Evolutionary conservation across 2,113 vertebrate genomes (phyloP), one percentile per base, ranked within the genome.

Genomic region (Desmodus rotundus): DNA sequence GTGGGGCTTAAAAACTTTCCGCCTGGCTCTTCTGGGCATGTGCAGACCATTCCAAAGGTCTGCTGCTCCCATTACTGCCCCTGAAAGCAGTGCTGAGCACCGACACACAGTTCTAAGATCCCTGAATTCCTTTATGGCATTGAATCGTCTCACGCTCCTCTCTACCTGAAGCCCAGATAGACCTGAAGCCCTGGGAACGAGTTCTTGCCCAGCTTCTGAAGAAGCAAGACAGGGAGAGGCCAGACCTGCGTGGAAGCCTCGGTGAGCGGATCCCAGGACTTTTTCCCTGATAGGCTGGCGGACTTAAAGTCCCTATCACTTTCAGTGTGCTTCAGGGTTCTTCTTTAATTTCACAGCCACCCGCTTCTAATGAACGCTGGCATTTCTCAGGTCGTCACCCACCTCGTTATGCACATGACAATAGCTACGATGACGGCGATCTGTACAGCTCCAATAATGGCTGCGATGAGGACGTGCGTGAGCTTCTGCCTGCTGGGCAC

Each of bases 391-490:
- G 61, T 33, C 24, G 96, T 93, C 93, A 97, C 98, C 50, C 97
- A 99, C 99, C 99, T 99, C 63, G 99, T 99, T 98, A 99, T 99
- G 98, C 99, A 99, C 99, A 99, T 99, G 98, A 99, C 99, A 98
- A 99, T 99, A 58, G 99, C 99, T 87, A 99, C 99, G 93, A 99
- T 99, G 97, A 99, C 99, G 98, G 99, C 99, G 54, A 99, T 99
- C 98, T 99, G 99, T 95, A 99, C 99, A 52, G 99, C 99, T 92
- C 99, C 99, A 94, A 99, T 99, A 98, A 99, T 99, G 97, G 99
- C 99, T 89, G 99, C 99, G 97, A 99, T 99, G 93, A 99, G 99
- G 97, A 99, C 99, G 81, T 99, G 99, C 15, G 99, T 99, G 58
- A 99, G 99, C 97, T 99, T 99, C 98, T 99, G 99, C 96, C 99